Base-by-base conservation (phyloP, 2,888 invertebrate species). In the Pammene fasciana region DNA sequence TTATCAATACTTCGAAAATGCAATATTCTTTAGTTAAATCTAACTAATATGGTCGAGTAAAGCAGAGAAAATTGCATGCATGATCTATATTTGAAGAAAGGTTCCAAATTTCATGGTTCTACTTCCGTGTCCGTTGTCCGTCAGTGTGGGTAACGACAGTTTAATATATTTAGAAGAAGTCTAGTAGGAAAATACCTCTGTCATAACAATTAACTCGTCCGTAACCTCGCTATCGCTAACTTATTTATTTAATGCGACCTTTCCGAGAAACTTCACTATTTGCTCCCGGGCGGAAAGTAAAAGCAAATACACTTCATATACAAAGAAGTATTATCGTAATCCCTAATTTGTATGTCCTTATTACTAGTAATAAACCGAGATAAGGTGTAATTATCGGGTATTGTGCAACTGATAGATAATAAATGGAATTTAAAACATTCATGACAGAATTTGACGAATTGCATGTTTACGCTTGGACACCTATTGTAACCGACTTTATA, bases 241-340 rank as follows among this genome's bases (percentile, higher is more conserved):
- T 45, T 67, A 59, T 67, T 67, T 67, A 52, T 46, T 52, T 34
- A 59, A 43, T 52, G 45, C 45, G 67, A 60, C 67, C 60, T 67
- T 67, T 67, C 67, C 43, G 52, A 67, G 67, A 67, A 67, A 16
- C n/a, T 16, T 10, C 16, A 7, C 13, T 67, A 59, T 67, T 67
- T 54, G 52, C 8, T 65, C 48, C 41, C 52, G 36, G 43, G 34
- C 43, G 59, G 66, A 67, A 67, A 60, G 43, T 36, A 36, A 54
- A 60, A 60, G 54, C 36, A 54, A 67, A 67, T 67, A 54, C 50
- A 50, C 61, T 61, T 36, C n/a, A 10, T 34, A 48, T n/a, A 48
- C 16, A 38, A 43, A 26, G 36, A 26, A 9, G 50, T 38, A 1
- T 18, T 41, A 61, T 61, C 61, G 13, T 61, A 61, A 50, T 48